These are phyloP conservation scores for Nymphalis c-album DNA, from an alignment of 2,888 invertebrate genomes.

Conservation along the genomic window DNA sequence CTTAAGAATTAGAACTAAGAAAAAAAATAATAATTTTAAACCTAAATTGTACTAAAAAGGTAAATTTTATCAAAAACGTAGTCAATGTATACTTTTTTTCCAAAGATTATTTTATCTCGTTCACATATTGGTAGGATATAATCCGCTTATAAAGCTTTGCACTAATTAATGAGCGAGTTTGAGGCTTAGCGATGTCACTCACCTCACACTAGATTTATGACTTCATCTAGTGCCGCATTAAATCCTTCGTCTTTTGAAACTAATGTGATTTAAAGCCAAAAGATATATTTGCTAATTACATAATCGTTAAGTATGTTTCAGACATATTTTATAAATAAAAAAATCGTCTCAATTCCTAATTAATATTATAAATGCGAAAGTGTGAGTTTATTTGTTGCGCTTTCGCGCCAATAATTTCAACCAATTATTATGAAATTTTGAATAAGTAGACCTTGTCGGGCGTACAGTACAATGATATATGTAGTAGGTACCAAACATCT, in stretches of 20 bases:
- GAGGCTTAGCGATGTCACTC: conserved; percentile 62
- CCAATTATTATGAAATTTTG: no score
- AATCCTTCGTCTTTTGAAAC: conserved; percentile 42
- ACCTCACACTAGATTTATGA: conserved; percentile 65
- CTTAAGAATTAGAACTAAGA: no score
- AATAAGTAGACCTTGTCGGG: no score
- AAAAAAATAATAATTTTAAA: no score
- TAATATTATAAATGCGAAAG: no score
- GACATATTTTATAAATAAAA: neutral
- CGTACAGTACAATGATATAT: no score
- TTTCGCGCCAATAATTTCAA: no score
- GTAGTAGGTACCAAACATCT: no score
- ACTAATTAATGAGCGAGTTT: conserved; percentile 69
- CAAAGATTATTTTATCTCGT: conserved; percentile 10
- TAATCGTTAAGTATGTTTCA: conserved; percentile 7
- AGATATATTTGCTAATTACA: conserved; percentile 32
- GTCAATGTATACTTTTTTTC: neutral
- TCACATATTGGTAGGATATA: conserved; percentile 29
- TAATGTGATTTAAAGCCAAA: conserved; percentile 32
- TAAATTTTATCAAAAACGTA: neutral
- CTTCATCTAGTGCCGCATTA: conserved; percentile 52
- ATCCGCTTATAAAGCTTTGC: conserved; percentile 61
- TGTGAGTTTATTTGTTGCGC: no score
- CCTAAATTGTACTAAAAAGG: no score
- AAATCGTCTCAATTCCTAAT: neutral